phyloP scores from a whole-genome alignment of 92 coral and sea anemone species.

The Hydrozoanthus gracilis region DNA sequence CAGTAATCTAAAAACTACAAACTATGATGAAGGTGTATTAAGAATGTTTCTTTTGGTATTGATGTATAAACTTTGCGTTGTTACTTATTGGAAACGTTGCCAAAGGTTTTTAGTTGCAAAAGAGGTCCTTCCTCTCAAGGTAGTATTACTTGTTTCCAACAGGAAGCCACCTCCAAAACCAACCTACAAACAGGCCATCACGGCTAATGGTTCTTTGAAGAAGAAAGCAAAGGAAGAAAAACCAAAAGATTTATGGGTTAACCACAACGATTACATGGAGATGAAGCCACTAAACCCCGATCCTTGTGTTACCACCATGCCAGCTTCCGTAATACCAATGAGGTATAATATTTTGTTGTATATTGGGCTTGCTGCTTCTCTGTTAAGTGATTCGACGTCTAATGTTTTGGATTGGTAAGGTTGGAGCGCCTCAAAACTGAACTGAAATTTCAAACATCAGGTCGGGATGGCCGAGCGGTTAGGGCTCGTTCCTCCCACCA shows the following conservation, averaged over 20 bases:
- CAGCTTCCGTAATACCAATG: neutral
- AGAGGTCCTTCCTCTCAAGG: too few relatives aligned
- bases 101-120: too few relatives aligned
- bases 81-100: too few relatives aligned
- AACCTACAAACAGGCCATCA: constrained; percentile 79
- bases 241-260: constrained; percentile 84
- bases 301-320: constrained; percentile 65
- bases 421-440: neutral
- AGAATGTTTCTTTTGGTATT: neutral
- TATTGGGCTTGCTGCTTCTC: neutral
- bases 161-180: constrained; percentile 73
- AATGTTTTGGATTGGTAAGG: too few relatives aligned
- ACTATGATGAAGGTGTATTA: too few relatives aligned
- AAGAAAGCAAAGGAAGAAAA: constrained; percentile 82
- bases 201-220: constrained; percentile 77
- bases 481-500: too few relatives aligned
- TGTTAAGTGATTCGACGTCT: too few relatives aligned
- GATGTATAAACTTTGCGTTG: neutral
- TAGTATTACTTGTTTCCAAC: neutral
- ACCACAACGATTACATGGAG: constrained; percentile 83
- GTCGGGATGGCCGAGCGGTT: too few relatives aligned
- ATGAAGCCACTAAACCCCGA: constrained; percentile 86
- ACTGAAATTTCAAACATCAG: neutral
- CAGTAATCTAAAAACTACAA: neutral
- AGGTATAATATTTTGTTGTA: neutral